A percentile compares a stretch with the other conserved stretches of the same genome.
phyloP scores from a whole-genome alignment of 2,888 invertebrate genomes.

The Brachyptera risi region DNA sequence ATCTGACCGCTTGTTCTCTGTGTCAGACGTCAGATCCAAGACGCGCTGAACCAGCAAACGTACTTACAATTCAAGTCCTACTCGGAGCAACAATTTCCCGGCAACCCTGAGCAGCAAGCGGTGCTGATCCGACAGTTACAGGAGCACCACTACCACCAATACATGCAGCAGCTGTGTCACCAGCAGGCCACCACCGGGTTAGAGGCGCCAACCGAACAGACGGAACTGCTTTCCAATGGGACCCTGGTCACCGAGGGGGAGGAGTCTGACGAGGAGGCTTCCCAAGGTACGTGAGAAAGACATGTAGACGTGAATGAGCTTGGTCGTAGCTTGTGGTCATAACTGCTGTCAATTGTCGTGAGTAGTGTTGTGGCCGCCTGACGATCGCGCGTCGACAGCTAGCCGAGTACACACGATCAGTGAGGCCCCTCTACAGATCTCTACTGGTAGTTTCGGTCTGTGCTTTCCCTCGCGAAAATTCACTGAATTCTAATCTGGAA shows the following conservation, averaged over 20 bases:
- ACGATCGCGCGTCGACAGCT: too few species aligned
- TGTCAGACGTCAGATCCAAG: slow-evolving; percentile 79
- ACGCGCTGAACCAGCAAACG: slow-evolving; percentile 93
- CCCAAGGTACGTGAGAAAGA: slow-evolving; percentile 41
- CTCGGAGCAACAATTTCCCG: slow-evolving; percentile 84
- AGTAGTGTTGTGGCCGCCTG: too few species aligned
- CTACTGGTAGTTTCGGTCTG: too few species aligned
- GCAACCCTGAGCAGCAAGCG: slow-evolving; percentile 73
- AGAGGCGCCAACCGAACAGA: slow-evolving; percentile 39
- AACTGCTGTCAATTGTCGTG: too few species aligned
- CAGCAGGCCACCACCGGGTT: slow-evolving; percentile 42
- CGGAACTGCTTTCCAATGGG: slow-evolving; percentile 32
- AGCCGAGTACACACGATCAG: too few species aligned
- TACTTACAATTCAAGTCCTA: slow-evolving; percentile 86
- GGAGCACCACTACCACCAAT: slow-evolving; percentile 98
- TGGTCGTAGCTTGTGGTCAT: too few species aligned
- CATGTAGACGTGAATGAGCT: too few species aligned
- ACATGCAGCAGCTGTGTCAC: slow-evolving; percentile 88
- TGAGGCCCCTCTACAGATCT: too few species aligned
- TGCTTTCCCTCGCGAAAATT: too few species aligned
- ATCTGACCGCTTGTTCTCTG: too few species aligned
- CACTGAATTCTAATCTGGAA: too few species aligned
- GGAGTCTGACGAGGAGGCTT: slow-evolving; percentile 37
- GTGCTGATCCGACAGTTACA: slow-evolving; percentile 90
- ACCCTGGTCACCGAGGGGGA: slow-evolving; percentile 29